These are phyloP conservation scores for Itoplectis maculator DNA, from an alignment of 2,888 invertebrate genomes.

Conservation along the genomic window DNA sequence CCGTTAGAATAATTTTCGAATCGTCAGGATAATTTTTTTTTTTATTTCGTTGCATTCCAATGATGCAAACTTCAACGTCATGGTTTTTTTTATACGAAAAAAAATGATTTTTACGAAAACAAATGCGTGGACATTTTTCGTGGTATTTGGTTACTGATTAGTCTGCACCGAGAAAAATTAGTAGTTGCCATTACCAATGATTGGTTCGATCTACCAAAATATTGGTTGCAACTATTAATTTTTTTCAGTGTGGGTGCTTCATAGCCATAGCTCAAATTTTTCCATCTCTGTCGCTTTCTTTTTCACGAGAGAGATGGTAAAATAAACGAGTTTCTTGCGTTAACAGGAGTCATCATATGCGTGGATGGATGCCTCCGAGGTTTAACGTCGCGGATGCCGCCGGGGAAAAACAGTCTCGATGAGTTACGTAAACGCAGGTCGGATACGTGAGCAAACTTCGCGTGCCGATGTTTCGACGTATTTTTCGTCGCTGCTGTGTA, in stretches of 20 bases:
- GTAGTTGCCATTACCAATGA: too few relatives aligned
- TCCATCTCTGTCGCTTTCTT: background rate
- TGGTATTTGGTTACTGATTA: too few relatives aligned
- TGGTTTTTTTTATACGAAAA: too few relatives aligned
- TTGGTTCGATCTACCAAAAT: too few relatives aligned
- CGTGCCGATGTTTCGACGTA: background rate
- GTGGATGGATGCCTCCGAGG: background rate
- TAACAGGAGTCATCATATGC: background rate
- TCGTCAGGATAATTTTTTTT: too few relatives aligned
- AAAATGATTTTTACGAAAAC: too few relatives aligned
- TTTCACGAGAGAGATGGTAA: background rate
- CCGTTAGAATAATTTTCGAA: too few relatives aligned
- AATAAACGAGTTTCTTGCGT: background rate
- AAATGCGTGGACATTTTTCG: too few relatives aligned
- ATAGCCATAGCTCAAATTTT: background rate
- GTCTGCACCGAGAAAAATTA: too few relatives aligned
- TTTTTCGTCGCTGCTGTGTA: background rate
- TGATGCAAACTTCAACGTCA: too few relatives aligned
- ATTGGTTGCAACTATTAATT: background rate
- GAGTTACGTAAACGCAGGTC: background rate
- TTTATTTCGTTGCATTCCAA: too few relatives aligned
- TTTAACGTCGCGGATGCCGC: background rate
- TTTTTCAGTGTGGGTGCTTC: too few relatives aligned
- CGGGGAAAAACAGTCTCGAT: slow-evolving; percentile 1
- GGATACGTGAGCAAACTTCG: background rate